Conservation (phyloP, 2,113 vertebrate species). For the Siniperca knerii region DNA sequence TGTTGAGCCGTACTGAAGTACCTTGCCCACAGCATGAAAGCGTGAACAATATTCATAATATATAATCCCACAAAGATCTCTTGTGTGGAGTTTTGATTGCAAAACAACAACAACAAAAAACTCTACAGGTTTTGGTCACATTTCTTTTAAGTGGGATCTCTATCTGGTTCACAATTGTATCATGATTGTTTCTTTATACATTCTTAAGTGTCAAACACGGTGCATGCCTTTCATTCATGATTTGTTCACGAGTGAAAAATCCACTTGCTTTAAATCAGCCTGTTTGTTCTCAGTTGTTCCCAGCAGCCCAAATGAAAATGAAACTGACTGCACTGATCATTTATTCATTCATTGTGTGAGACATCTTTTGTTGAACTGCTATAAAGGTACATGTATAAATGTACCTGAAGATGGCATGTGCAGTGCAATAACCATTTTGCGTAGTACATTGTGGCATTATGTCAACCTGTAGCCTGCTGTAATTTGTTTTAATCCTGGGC, state of each 20-base stretch:
- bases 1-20: not conserved
- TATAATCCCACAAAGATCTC: conserved; percentile 10
- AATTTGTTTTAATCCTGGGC: not conserved
- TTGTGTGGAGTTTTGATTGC: not conserved
- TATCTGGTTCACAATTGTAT: not conserved
- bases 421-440: not conserved
- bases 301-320: not conserved
- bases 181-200: not conserved
- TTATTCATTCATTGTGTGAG: not conserved
- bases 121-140: not conserved
- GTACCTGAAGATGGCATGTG: not conserved
- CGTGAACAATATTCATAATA: conserved; percentile 7
- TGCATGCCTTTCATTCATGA: conserved; percentile 3
- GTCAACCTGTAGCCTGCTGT: not conserved
- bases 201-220: not conserved
- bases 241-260: conserved; percentile 6
- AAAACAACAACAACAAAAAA: not conserved
- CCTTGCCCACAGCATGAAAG: not conserved
- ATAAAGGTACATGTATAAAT: not conserved
- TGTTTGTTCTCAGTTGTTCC: not conserved
- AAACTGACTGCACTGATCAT: not conserved
- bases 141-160: not conserved
- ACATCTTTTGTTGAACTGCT: conserved; percentile 10
- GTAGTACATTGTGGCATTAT: not conserved
- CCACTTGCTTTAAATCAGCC: not conserved